Percentiles rank a stretch among this genome's conserved stretches.
phyloP scores from a whole-genome alignment of 2,888 invertebrate genomes.

The Scaptomyza flava region DNA sequence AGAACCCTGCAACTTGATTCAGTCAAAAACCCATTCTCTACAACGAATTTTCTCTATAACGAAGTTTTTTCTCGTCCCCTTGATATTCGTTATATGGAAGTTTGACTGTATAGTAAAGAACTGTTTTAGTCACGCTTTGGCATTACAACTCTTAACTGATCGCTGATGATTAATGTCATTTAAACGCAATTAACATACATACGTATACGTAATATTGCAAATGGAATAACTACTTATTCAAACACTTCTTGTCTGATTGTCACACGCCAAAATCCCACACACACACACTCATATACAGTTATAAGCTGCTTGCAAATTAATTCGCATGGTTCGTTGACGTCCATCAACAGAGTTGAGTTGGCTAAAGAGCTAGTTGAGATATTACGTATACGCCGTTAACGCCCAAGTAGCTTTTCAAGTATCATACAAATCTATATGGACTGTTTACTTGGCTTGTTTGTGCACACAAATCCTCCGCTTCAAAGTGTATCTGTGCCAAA shows the following conservation, averaged over 20 bases:
- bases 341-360: slow-evolving; percentile 35
- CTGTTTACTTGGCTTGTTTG: slow-evolving; percentile 16
- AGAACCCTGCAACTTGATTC: no score
- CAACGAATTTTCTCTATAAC: no score
- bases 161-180: neutral
- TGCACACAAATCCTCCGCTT: slow-evolving; percentile 43
- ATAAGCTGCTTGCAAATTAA: slow-evolving; percentile 39
- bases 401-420: slow-evolving; percentile 28
- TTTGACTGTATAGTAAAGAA: neutral
- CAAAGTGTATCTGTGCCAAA: slow-evolving; percentile 55
- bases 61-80: no score
- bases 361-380: slow-evolving; percentile 36
- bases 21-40: no score
- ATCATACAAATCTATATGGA: slow-evolving; percentile 3
- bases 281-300: neutral
- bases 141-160: neutral
- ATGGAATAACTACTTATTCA: neutral
- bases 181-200: neutral
- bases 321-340: slow-evolving; percentile 33
- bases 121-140: slow-evolving; percentile 1
- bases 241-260: slow-evolving; percentile 6
- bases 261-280: neutral
- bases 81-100: no score
- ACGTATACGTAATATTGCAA: neutral
- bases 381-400: slow-evolving; percentile 59